Evolutionary conservation across 2,888 invertebrate genomes (phyloP), one percentile per base, ranked within the genome.

Genomic region (Apodemia duryi): DNA sequence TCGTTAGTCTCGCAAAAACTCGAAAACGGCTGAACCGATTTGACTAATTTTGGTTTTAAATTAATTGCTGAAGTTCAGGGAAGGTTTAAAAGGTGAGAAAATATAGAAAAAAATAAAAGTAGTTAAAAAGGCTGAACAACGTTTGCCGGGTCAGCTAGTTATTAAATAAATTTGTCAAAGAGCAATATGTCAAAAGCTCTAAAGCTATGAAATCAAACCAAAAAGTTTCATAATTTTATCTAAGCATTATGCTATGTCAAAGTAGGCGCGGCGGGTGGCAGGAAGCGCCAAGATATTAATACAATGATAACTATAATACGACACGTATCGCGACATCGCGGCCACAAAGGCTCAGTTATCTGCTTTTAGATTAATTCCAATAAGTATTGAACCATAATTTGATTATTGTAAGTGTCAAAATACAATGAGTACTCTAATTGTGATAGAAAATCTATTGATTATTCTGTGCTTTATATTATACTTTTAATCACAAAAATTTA

Each of bases 381-480:
- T 74, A 74, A 74, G 73, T 77, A 81, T 80, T 78, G 75, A 77
- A 78, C 73, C 73, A 72, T 84, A 78, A 86, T 82, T 82, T 77
- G 74, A 85, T 84, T 82, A 80, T 77, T 71, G 71, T 73, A 75
- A 81, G 85, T 78, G 80, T 76, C 77, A 84, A 73, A 85, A 83
- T 80, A 81, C 78, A 82, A 64, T 70, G 70, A 69, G 71, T 75
- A 72, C 71, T 69, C 67, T 63, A 35, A 67, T 69, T 63, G 70
- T 67, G 69, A 68, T 71, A 68, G 63, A 63, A 28, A 28, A 52
- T n/a, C 7, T 52, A 2, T 9, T 29, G 2, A 0, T 52, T 3
- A 4, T 21, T 21, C 1, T 7, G n/a, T 51, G n/a, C n/a, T 5
- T 21, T 51, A 6, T 51, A 21, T 7, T 13, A 21, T 21, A 21